Evolutionary conservation across 2,797 vertebrate species (phyloP), one percentile per base, ranked within the genome.

Genomic region (Spinus olivaceus): DNA sequence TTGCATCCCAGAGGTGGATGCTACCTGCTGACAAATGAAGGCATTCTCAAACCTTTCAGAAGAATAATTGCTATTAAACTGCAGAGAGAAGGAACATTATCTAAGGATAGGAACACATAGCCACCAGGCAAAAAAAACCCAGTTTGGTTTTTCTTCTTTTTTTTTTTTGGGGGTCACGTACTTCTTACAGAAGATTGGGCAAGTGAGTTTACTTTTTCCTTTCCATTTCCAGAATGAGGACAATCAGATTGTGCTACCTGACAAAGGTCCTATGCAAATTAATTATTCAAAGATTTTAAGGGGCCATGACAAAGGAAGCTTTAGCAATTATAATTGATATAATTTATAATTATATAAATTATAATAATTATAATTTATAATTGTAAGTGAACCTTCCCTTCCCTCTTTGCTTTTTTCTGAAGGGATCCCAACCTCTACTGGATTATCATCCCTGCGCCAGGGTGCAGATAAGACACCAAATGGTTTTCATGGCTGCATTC

Each of bases 401-500:
- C 47, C 33, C 27, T 20, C 77, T 81, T 37, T 41, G 20, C n/a
- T 53, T 91, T 78, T 79, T 59, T 91, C 93, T 81, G 41, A 95
- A 99, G 99, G 99, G 25, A 98, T 99, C 44, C 99, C 99, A 1
- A 98, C 98, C 54, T 98, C 98, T 86, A 98, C 98, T 5, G 98
- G 98, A 76, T 97, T 98, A n/a, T 98, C 98, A 3, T 98, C 98
- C 14, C 92, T 99, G 59, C 98, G 99, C 56, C 98, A 99, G n/a
- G 98, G 98, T 17, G 96, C 98, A 2, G 99, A 99, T 42, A 98
- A 99, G 32, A 97, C 98, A 7, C 98, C 98, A 37, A 99, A 98
- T n/a, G 98, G 98, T 46, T 99, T 99, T 88, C 98, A 99, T 3
- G 99, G 99, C 83, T 99, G 99, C 91, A 98, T 99, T 92, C 99